phyloP scores from a whole-genome alignment of 2,113 vertebrate species.

The Sprattus sprattus region DNA sequence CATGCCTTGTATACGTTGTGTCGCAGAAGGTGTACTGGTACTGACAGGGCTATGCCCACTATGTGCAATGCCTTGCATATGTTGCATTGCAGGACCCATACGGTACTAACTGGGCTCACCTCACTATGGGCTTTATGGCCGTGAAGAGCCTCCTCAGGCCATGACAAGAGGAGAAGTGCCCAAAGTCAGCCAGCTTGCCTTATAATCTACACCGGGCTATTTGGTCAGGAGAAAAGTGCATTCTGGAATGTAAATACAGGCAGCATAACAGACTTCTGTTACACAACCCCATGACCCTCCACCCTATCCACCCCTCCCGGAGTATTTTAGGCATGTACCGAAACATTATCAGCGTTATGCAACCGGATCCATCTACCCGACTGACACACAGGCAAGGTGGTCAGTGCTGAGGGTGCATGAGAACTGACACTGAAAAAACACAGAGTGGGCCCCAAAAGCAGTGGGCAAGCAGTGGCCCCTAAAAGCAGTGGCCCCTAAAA shows the following conservation, averaged over 20 bases:
- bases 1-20: neutral
- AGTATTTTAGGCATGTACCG: conserved; percentile 58
- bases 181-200: neutral
- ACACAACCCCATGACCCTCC: conserved; percentile 43
- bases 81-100: too few species aligned
- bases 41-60: neutral
- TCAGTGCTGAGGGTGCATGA: conserved; percentile 34
- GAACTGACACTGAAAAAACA: neutral
- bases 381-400: conserved; percentile 27
- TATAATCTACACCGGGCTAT: neutral
- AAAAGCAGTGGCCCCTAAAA: neutral
- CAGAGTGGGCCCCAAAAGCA: too few species aligned
- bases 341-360: conserved; percentile 62
- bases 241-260: conserved; percentile 14
- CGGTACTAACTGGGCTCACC: too few species aligned
- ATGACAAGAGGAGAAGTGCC: neutral
- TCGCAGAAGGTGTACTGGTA: neutral
- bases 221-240: neutral
- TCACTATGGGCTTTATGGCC: too few species aligned
- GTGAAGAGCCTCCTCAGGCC: neutral
- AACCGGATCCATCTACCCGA: conserved; percentile 43
- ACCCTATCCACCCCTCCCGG: neutral
- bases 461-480: neutral
- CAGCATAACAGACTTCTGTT: conserved; percentile 43
- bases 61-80: neutral